phyloP scores from a whole-genome alignment of 1,140 invertebrate species.

The Cecropterus lyciades region DNA sequence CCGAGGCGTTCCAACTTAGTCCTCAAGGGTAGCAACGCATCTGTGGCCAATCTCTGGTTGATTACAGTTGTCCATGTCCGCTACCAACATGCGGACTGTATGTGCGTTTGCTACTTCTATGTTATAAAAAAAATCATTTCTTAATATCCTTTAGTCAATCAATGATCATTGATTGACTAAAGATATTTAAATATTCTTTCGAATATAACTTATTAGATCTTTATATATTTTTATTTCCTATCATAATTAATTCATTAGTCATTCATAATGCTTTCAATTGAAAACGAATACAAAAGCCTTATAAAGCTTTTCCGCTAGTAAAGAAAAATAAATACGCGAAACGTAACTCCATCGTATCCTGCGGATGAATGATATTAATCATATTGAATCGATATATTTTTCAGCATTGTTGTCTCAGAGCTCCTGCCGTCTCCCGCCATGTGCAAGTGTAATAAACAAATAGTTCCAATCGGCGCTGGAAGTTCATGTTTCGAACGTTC shows the following conservation, averaged over 20 bases:
- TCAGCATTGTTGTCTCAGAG: conserved; percentile 16
- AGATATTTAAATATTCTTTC: neutral
- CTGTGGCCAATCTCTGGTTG: no score
- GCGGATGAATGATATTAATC: conserved; percentile 16
- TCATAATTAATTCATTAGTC: neutral
- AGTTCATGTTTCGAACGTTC: conserved; percentile 22
- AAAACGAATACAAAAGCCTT: neutral
- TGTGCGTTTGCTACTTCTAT: no score
- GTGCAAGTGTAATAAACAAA: conserved; percentile 18
- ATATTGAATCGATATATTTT: conserved; percentile 24
- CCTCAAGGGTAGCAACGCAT: no score
- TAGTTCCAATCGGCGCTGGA: conserved; percentile 9
- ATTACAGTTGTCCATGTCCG: no score
- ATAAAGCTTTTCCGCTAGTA: neutral
- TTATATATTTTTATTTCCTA: no score
- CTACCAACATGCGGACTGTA: no score
- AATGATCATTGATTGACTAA: no score
- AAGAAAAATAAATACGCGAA: conserved; percentile 11
- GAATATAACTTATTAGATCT: no score
- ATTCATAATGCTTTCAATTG: neutral
- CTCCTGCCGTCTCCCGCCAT: neutral
- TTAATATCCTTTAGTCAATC: no score
- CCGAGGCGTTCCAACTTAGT: no score
- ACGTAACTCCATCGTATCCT: conserved; percentile 3
- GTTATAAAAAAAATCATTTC: no score